These are phyloP conservation scores for Dryobates pubescens DNA, from an alignment of 2,797 vertebrate species.

Conservation along the genomic window DNA sequence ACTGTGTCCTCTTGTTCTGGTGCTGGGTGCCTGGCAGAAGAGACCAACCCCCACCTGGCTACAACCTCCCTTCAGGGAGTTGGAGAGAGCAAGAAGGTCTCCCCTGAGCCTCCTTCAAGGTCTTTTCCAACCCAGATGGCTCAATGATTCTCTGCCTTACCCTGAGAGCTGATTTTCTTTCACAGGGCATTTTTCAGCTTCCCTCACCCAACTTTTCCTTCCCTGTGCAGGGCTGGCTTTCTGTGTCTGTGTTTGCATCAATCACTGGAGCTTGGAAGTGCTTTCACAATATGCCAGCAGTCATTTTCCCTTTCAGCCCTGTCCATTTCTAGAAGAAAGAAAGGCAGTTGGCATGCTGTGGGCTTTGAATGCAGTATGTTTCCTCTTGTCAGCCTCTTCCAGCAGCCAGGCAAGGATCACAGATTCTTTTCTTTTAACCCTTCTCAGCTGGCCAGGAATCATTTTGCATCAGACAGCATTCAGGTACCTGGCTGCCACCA, in stretches of 20 bases:
- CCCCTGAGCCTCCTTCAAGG: too few relatives aligned
- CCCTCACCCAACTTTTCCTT: constrained; percentile 57
- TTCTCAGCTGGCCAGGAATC: constrained; percentile 34
- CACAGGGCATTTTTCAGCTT: constrained; percentile 35
- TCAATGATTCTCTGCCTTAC: background rate
- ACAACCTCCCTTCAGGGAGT: too few relatives aligned
- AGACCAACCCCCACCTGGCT: too few relatives aligned
- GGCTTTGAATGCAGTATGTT: constrained; percentile 41
- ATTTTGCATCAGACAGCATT: background rate
- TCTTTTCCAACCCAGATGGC: too few relatives aligned
- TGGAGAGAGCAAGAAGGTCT: too few relatives aligned
- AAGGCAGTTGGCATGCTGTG: constrained; percentile 27
- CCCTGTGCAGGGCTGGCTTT: background rate
- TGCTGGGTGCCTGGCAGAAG: too few relatives aligned
- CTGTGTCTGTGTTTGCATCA: constrained; percentile 50
- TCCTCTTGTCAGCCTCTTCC: constrained; percentile 60
- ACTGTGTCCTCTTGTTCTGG: too few relatives aligned
- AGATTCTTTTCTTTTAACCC: background rate
- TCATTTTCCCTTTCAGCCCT: constrained; percentile 65
- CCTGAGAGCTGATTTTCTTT: constrained; percentile 41
- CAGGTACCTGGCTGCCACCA: constrained; percentile 65
- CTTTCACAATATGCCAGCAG: constrained; percentile 60
- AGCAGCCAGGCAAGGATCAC: constrained; percentile 63
- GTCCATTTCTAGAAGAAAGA: constrained; percentile 72
- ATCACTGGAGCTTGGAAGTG: constrained; percentile 40